Base-by-base conservation (phyloP, 2,888 invertebrate species). In the Alsophila aescularia region DNA sequence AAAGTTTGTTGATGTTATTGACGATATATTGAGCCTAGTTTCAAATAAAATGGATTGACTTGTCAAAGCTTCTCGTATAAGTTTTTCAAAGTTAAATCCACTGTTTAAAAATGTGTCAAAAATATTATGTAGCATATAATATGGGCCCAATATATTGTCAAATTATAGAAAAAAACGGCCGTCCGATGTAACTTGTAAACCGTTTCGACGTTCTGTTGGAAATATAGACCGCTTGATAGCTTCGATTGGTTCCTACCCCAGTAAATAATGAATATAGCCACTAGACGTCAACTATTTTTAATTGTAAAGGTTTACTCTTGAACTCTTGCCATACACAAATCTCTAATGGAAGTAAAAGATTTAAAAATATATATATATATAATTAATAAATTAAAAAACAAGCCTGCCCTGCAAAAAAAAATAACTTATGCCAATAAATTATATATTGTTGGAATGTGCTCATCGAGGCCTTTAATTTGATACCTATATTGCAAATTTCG, bases 1-100 rank as follows among this genome's bases (percentile, higher is more conserved):
- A 75, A 73, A 72, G 70, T 73, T 74, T 70, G 72, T 72, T 69
- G 63, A 67, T 62, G 61, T 66, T 53, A 60, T 61, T 69, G 77
- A 70, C 67, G 71, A 58, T 70, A 67, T 69, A 65, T 58, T 62
- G 64, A 52, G 56, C 53, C 52, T 57, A 41, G n/a, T 54, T 52
- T 49, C 40, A 36, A 27, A 42, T 43, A 35, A 15, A 35, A 41
- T 12, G n/a, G 15, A 50, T 35, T n/a, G 44, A 21, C 21, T 18
- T 13, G 21, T 40, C 13, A 29, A 40, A 43, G 31, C 29, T 45
- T 50, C 41, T 21, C 14, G 21, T 41, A 12, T 50, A 21, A 34
- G 36, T 8, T 35, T 44, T 32, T 43, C 32, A 39, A 41, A 41
- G 32, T 36, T 53, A 27, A 43, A 42, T 34, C 32, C 24, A 39